Conservation (phyloP, 2,113 vertebrate genomes). For the Lagopus leucura region DNA sequence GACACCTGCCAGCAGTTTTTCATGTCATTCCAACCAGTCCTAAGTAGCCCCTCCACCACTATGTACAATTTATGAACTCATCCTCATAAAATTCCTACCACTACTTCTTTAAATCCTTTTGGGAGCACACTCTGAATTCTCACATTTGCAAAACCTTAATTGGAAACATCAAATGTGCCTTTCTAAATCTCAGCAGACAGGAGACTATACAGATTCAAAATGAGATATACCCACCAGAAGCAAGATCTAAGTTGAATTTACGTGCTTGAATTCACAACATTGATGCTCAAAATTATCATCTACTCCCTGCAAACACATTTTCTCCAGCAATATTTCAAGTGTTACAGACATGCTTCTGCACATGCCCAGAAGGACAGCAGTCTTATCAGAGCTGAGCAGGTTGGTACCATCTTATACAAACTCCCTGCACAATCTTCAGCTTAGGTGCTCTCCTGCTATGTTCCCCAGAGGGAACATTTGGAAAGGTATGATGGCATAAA, state of each 20-base stretch:
- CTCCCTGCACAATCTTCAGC: not conserved
- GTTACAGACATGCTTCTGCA: not conserved
- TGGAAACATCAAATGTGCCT: constrained; percentile 16
- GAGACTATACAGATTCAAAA: not conserved
- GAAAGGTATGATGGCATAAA: not conserved
- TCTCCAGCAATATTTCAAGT: not conserved
- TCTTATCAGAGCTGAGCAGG: constrained; percentile 21
- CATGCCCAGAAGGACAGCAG: not conserved
- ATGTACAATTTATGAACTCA: not conserved
- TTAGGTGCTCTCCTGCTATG: not conserved
- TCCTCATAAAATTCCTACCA: not conserved
- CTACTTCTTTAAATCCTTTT: not conserved
- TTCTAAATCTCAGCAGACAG: not conserved
- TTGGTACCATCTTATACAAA: not conserved
- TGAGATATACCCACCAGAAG: not conserved
- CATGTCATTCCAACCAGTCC: not conserved
- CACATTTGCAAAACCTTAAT: not conserved
- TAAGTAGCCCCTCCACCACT: not conserved
- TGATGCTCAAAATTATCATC: not conserved
- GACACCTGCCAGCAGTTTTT: not conserved
- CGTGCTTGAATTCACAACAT: not conserved
- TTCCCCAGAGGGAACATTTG: not conserved
- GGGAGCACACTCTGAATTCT: not conserved
- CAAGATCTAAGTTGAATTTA: not conserved
- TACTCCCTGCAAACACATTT: not conserved